phyloP scores from a whole-genome alignment of 2,888 invertebrate genomes.

The Agriopis leucophaearia region DNA sequence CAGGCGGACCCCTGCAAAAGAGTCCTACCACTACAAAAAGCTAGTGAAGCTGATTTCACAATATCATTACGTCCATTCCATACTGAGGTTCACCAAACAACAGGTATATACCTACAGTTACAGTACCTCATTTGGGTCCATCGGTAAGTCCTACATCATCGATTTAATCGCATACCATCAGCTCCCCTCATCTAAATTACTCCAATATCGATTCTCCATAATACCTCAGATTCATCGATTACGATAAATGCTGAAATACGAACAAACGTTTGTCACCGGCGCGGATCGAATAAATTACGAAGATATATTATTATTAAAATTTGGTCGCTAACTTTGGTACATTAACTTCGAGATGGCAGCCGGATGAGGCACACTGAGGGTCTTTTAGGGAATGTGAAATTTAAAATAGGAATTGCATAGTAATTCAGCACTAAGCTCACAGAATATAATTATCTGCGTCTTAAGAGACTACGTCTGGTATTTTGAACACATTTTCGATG shows the following conservation, averaged over 20 bases:
- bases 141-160: background rate
- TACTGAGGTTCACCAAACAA: too few relatives aligned
- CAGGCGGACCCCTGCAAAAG: too few relatives aligned
- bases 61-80: too few relatives aligned
- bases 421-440: too few relatives aligned
- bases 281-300: constrained; percentile 82
- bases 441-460: too few relatives aligned
- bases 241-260: constrained; percentile 45
- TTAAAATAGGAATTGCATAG: too few relatives aligned
- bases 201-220: constrained; percentile 33
- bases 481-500: too few relatives aligned
- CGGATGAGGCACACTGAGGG: constrained; percentile 54
- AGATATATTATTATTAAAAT: constrained; percentile 86
- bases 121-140: too few relatives aligned
- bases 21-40: too few relatives aligned
- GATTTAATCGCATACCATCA: background rate
- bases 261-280: constrained; percentile 56
- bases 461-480: too few relatives aligned
- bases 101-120: too few relatives aligned
- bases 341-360: constrained; percentile 69
- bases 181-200: constrained; percentile 26
- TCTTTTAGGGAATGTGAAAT: background rate
- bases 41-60: too few relatives aligned
- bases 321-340: constrained; percentile 78
- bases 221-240: constrained; percentile 39